A percentile compares a stretch with the other conserved stretches of the same genome.
phyloP scores from a whole-genome alignment of 2,113 vertebrate genomes.

The Rhipidura dahli region DNA sequence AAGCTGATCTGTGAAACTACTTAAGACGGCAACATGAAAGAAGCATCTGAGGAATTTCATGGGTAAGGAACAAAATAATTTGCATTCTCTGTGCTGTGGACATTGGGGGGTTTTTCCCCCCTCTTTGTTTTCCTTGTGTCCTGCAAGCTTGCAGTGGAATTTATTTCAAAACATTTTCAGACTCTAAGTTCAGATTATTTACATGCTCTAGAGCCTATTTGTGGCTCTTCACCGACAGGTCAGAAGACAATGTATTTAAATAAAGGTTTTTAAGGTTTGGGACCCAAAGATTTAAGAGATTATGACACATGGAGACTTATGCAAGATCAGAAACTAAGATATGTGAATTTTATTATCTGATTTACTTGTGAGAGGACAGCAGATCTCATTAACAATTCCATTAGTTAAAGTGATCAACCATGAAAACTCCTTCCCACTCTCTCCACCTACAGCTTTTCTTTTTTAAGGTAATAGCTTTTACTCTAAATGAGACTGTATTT shows the following conservation, averaged over 20 bases:
- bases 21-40: background rate
- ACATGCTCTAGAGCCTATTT: background rate
- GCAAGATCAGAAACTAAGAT: background rate
- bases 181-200: background rate
- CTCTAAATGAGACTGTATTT: background rate
- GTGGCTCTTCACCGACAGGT: background rate
- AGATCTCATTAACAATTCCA: background rate
- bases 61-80: background rate
- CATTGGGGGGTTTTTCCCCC: fast-evolving
- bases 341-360: background rate
- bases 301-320: background rate
- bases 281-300: background rate
- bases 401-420: background rate
- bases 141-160: background rate
- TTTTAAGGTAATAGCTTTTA: background rate
- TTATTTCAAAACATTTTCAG: background rate
- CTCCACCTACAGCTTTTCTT: background rate
- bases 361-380: background rate
- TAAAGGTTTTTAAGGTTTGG: background rate
- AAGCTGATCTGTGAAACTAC: background rate
- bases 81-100: background rate
- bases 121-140: background rate
- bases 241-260: background rate
- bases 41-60: background rate
- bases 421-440: background rate